A percentile compares a stretch with the other conserved stretches of the same genome.
These are phyloP conservation scores for Cephalopachus bancanus DNA, from an alignment of 2,797 vertebrate genomes.

Conservation along the genomic window DNA sequence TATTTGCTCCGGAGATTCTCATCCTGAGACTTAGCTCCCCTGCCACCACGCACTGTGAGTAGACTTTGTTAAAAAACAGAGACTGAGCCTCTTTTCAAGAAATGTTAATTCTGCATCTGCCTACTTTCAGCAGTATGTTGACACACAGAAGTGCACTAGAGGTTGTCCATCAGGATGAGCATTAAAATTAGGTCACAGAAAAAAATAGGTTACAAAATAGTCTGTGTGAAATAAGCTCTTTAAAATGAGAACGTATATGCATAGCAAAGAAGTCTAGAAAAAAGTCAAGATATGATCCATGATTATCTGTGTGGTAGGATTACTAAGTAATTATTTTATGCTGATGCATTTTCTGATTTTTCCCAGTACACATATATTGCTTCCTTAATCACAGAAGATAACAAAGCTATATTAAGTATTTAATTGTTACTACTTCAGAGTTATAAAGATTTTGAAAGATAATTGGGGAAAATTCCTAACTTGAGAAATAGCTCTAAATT, in stretches of 20 bases:
- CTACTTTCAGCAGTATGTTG: constrained; percentile 59
- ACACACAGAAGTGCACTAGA: constrained; percentile 70
- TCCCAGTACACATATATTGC: not conserved
- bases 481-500: not conserved
- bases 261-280: constrained; percentile 14
- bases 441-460: not conserved
- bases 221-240: not conserved
- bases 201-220: constrained; percentile 23
- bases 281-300: not conserved
- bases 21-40: constrained; percentile 13
- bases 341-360: not conserved
- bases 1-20: constrained; percentile 57
- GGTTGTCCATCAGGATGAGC: constrained; percentile 69
- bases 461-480: not conserved
- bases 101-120: constrained; percentile 45
- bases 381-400: constrained; percentile 20
- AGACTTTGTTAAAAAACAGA: constrained; percentile 11
- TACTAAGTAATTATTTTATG: not conserved
- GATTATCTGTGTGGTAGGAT: not conserved
- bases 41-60: not conserved
- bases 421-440: constrained; percentile 19
- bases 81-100: constrained; percentile 65
- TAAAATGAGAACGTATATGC: not conserved
- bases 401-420: constrained; percentile 29
- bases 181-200: constrained; percentile 71